phyloP scores from a whole-genome alignment of 2,888 invertebrate species.

The Drosophila antonietae region DNA sequence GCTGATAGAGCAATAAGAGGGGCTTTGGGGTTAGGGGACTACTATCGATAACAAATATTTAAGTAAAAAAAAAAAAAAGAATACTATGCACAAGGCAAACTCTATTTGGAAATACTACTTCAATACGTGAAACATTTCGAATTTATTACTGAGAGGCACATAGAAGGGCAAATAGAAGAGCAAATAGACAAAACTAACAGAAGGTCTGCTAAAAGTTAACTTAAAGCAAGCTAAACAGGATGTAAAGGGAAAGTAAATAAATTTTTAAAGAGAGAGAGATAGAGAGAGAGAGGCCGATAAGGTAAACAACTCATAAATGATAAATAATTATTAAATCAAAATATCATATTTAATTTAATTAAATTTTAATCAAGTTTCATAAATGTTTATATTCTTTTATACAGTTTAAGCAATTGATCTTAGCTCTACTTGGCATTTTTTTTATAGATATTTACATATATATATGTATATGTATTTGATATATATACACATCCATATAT shows the following conservation, averaged over 20 bases:
- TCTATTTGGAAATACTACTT: background rate
- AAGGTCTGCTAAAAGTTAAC: background rate
- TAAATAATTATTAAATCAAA: too few species aligned
- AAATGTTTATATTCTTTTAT: background rate
- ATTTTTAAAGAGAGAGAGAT: background rate
- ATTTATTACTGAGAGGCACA: slow-evolving; percentile 1
- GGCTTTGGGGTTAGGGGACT: background rate
- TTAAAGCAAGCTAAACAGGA: background rate
- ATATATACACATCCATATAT: too few species aligned
- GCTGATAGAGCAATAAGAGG: background rate
- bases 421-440: slow-evolving; percentile 19
- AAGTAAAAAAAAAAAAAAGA: background rate
- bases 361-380: too few species aligned
- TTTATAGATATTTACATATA: background rate
- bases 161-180: background rate
- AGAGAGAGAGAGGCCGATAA: too few species aligned
- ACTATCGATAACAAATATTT: background rate
- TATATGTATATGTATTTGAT: too few species aligned
- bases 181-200: too few species aligned
- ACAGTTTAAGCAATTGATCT: background rate
- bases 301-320: too few species aligned
- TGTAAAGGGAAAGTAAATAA: background rate
- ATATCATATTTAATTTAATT: too few species aligned
- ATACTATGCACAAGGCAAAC: background rate
- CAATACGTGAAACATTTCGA: background rate